Conservation (phyloP, 23 tunicate genomes). For the Botrylloides violaceus region DNA sequence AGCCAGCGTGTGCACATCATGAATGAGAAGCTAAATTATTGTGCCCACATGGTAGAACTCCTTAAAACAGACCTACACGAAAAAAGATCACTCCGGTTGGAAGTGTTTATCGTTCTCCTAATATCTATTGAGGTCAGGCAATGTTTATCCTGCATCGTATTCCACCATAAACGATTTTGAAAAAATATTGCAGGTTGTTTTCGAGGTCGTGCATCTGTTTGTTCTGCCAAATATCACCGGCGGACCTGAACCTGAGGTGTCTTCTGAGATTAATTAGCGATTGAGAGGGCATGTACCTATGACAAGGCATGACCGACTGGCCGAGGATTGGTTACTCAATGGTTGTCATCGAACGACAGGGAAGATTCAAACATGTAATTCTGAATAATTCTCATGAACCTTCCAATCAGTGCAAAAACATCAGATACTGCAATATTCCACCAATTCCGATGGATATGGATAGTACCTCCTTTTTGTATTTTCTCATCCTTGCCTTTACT, state of each 20-base stretch:
- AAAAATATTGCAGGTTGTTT: constrained; percentile 37
- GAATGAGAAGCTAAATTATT: constrained; percentile 81
- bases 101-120: constrained; percentile 61
- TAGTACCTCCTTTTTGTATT: no score
- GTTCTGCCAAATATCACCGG: constrained; percentile 16
- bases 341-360: no score
- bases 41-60: constrained; percentile 77
- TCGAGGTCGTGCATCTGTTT: constrained; percentile 58
- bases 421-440: no score
- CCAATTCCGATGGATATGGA: no score
- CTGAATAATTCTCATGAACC: no score
- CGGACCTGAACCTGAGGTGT: background rate
- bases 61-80: constrained; percentile 74
- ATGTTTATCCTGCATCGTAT: background rate
- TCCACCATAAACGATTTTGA: background rate
- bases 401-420: no score
- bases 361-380: no score
- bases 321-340: no score
- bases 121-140: constrained; percentile 65
- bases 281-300: no score
- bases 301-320: no score
- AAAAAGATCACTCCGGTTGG: constrained; percentile 56
- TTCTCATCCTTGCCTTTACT: no score
- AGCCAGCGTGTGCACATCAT: constrained; percentile 41
- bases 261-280: background rate